phyloP scores from a whole-genome alignment of 2,797 vertebrate genomes.

The Sebastes minor region DNA sequence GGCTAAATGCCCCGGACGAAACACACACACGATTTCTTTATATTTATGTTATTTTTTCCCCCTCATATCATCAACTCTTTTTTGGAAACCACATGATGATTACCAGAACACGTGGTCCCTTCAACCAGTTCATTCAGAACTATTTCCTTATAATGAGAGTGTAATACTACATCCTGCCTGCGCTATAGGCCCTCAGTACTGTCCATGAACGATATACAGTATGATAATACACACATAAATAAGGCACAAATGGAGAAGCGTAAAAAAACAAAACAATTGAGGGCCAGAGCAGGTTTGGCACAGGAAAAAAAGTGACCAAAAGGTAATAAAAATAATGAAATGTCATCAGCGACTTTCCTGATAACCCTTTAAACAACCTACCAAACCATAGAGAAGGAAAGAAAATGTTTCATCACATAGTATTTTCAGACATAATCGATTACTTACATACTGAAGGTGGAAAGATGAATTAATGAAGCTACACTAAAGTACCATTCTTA shows the following conservation, averaged over 20 bases:
- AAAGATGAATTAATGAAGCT: constrained; percentile 5
- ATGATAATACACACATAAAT: constrained; percentile 76
- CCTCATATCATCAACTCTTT: constrained; percentile 13
- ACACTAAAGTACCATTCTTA: constrained; percentile 32
- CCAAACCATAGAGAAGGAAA: constrained; percentile 6
- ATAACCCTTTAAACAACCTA: constrained; percentile 5
- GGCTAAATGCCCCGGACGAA: constrained; percentile 35
- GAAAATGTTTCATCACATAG: not conserved
- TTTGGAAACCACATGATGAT: constrained; percentile 26
- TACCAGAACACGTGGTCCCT: constrained; percentile 57
- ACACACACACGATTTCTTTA: constrained; percentile 13
- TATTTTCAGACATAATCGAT: constrained; percentile 26
- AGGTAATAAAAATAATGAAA: constrained; percentile 54
- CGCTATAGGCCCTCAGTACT: constrained; percentile 32
- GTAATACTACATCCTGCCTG: constrained; percentile 71
- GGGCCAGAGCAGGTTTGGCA: constrained; percentile 74
- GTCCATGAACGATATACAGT: constrained; percentile 58
- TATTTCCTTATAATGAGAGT: constrained; percentile 38
- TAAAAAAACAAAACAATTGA: constrained; percentile 1
- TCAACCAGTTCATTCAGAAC: constrained; percentile 31
- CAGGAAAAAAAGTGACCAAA: constrained; percentile 54
- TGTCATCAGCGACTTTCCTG: constrained; percentile 31
- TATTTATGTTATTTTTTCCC: constrained; percentile 1
- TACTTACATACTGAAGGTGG: constrained; percentile 18
- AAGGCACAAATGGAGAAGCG: constrained; percentile 83